Evolutionary conservation across 2,888 invertebrate species (phyloP), one percentile per base, ranked within the genome.

Genomic region (Hirtodrosophila trivittata): DNA sequence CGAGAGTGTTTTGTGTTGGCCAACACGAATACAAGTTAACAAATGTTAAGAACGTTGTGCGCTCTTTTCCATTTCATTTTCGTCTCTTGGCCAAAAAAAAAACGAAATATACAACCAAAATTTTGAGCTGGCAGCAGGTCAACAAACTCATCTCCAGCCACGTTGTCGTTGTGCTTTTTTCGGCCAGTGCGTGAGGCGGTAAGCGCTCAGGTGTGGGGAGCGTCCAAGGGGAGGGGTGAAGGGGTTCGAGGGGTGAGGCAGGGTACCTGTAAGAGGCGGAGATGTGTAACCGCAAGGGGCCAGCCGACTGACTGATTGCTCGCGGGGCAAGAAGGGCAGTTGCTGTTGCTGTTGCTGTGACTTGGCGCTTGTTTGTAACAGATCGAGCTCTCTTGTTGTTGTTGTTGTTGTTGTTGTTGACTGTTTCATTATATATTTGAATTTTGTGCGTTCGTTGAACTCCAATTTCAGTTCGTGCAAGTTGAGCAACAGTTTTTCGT

Each of bases 21-120:
- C 8, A 12, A 46, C n/a, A 21, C 28, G 32, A 30, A 26, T 14
- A 47, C 10, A 66, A 12, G 16, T 12, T 12, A 47, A 21, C 9
- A n/a, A 38, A 37, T 55, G 55, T 60, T 26, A 58, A 72, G 72
- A 71, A 62, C 65, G 16, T 45, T 60, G 58, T 66, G 47, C 67
- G 76, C 76, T 85, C 82, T 81, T 85, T 84, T 82, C 85, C 85
- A 82, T 85, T 82, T 82, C 81, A 84, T 82, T 82, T 77, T 82
- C 64, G 82, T 65, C 74, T 76, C 76, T 75, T 69, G 75, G 66
- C 66, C 75, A 68, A 76, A 64, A 65, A 51, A 63, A 43, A 47
- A 21, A 58, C 39, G 60, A 43, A 47, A 21, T 43, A 59, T 66
- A 63, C 30, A 63, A 51, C 37, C 49, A 56, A 45, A 64, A 50